phyloP scores from a whole-genome alignment of 2,888 invertebrate species.

The Rhorus exstirpatorius region DNA sequence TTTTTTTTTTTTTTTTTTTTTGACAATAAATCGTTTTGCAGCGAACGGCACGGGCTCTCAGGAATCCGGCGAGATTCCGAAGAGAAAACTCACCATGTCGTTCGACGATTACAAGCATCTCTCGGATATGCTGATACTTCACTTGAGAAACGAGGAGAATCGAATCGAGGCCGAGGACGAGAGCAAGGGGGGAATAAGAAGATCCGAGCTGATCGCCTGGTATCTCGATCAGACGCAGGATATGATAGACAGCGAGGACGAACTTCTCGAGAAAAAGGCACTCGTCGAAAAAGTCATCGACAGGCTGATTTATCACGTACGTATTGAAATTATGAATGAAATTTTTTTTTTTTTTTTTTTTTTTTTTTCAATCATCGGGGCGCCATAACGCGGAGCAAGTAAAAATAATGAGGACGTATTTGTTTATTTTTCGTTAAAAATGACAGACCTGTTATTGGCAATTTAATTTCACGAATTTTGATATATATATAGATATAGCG shows the following conservation, averaged over 20 bases:
- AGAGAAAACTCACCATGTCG: conserved; percentile 93
- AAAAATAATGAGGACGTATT: too few species aligned
- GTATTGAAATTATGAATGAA: conserved; percentile 82
- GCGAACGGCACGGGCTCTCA: conserved; percentile 60
- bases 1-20: conserved; percentile 12
- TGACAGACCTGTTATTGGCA: too few species aligned
- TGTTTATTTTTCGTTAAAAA: too few species aligned
- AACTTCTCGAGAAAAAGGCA: conserved; percentile 94
- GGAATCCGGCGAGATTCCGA: conserved; percentile 85
- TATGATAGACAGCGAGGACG: conserved; percentile 96
- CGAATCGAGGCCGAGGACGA: conserved; percentile 89
- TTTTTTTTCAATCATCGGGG: too few species aligned
- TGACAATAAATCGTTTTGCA: conserved; percentile 2
- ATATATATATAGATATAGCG: too few species aligned
- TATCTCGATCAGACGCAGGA: conserved; percentile 95
- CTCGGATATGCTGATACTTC: conserved; percentile 96
- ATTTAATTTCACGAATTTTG: too few species aligned
- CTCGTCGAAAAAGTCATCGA: conserved; percentile 98
- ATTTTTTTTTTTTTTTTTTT: too few species aligned
- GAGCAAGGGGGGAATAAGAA: conserved; percentile 89
- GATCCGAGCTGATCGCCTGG: conserved; percentile 96
- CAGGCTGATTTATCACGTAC: conserved; percentile 94
- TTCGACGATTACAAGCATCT: conserved; percentile 98
- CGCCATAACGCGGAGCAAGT: too few species aligned
- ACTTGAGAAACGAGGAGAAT: conserved; percentile 94